Percentiles rank a stretch among this genome's conserved stretches.
phyloP scores from a whole-genome alignment of 2,888 invertebrate species.

The Megastigmus dorsalis region DNA sequence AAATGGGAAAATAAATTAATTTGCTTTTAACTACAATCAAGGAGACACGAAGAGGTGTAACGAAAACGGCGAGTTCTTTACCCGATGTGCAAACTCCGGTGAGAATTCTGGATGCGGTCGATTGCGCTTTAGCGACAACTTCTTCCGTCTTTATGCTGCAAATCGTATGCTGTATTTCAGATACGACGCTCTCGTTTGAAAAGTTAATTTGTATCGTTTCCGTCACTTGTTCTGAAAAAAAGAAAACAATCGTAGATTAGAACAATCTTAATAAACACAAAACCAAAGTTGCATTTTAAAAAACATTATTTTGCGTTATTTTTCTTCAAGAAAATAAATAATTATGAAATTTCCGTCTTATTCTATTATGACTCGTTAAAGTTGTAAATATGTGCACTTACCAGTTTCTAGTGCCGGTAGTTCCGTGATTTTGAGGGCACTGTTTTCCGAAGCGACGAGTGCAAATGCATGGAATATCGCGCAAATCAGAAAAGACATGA shows the following conservation, averaged over 20 bases:
- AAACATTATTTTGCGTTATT: too few species aligned
- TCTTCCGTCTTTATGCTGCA: conserved; percentile 72
- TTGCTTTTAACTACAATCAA: neutral
- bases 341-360: neutral
- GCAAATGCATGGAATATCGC: neutral
- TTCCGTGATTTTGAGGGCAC: neutral
- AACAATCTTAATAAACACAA: too few species aligned
- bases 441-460: neutral
- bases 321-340: too few species aligned
- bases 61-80: conserved; percentile 44
- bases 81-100: conserved; percentile 72
- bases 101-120: conserved; percentile 71
- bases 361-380: neutral
- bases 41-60: too few species aligned
- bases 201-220: conserved; percentile 29
- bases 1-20: too few species aligned
- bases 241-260: too few species aligned
- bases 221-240: conserved; percentile 15
- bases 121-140: conserved; percentile 71
- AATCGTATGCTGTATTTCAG: conserved; percentile 70
- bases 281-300: too few species aligned
- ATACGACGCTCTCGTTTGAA: conserved; percentile 58
- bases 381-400: conserved; percentile 3
- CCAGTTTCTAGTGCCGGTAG: neutral
- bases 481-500: conserved; percentile 5